These are phyloP conservation scores for Trichoplusia ni DNA, from an alignment of 1,140 invertebrate genomes.

Conservation along the genomic window DNA sequence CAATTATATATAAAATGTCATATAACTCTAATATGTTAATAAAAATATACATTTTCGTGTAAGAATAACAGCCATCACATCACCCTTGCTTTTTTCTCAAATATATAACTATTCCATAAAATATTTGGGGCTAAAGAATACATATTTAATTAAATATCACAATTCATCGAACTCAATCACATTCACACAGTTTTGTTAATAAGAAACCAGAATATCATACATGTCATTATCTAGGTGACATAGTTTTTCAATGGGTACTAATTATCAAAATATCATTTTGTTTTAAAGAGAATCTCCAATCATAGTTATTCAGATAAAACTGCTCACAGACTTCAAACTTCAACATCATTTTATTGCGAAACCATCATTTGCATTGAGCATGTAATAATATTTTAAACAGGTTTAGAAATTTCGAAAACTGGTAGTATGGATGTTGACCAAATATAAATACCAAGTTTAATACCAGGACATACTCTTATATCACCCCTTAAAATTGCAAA, in stretches of 20 bases:
- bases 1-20: not conserved
- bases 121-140: conserved; percentile 5
- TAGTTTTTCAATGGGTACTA: not conserved
- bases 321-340: too few relatives aligned
- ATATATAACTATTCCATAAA: conserved; percentile 12
- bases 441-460: too few relatives aligned
- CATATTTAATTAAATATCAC: not conserved
- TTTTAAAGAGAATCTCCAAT: too few relatives aligned
- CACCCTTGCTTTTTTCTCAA: conserved; percentile 27
- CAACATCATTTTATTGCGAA: too few relatives aligned
- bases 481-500: too few relatives aligned
- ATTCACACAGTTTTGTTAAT: not conserved
- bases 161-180: not conserved
- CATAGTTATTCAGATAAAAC: too few relatives aligned
- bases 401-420: too few relatives aligned
- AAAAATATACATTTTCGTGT: conserved; percentile 30
- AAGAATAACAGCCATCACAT: conserved; percentile 35
- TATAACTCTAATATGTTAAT: not conserved
- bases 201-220: not conserved
- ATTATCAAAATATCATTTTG: too few relatives aligned
- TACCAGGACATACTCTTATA: too few relatives aligned
- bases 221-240: not conserved
- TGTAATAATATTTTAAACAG: too few relatives aligned
- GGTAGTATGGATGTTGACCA: too few relatives aligned
- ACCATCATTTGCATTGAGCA: too few relatives aligned